Percentiles rank a stretch among this genome's conserved stretches.
These are phyloP conservation scores for Mactra quadrangularis DNA, from an alignment of 1,140 invertebrate species.

Conservation along the genomic window DNA sequence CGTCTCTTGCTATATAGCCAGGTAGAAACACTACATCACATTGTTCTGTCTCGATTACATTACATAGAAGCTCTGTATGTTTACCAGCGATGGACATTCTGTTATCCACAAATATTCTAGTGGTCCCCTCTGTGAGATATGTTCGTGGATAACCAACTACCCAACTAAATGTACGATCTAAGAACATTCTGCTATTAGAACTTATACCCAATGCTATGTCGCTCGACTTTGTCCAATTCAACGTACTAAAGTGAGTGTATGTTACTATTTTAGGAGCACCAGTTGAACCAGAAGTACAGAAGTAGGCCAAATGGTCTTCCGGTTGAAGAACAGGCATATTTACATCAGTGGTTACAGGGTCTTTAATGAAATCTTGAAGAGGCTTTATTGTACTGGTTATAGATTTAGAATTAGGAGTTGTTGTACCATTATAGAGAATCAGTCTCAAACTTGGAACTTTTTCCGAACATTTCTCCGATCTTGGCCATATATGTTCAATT, in stretches of 20 bases:
- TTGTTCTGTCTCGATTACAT: slow-evolving; percentile 35
- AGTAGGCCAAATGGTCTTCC: slow-evolving; percentile 39
- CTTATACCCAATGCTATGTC: not conserved
- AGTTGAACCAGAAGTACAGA: slow-evolving; percentile 48
- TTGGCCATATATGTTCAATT: slow-evolving; percentile 16
- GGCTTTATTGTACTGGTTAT: not conserved
- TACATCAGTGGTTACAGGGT: not conserved
- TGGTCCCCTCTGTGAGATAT: slow-evolving; percentile 56
- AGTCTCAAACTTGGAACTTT: slow-evolving; percentile 3
- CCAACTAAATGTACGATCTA: slow-evolving; percentile 59
- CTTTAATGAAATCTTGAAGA: not conserved
- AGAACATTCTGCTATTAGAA: slow-evolving; percentile 23
- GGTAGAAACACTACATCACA: slow-evolving; percentile 50
- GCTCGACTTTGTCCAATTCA: slow-evolving; percentile 30
- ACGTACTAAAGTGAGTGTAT: slow-evolving; percentile 44
- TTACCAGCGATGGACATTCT: slow-evolving; percentile 21
- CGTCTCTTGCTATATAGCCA: slow-evolving; percentile 31
- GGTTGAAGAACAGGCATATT: slow-evolving; percentile 37
- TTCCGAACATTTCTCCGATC: not conserved
- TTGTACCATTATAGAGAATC: slow-evolving; percentile 36
- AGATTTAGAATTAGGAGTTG: not conserved
- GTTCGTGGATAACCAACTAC: slow-evolving; percentile 61
- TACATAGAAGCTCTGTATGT: slow-evolving; percentile 8
- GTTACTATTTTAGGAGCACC: slow-evolving; percentile 42
- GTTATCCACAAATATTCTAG: slow-evolving; percentile 49